Evolutionary conservation across 2,797 vertebrate genomes (phyloP), one percentile per base, ranked within the genome.

Genomic region (Labroides dimidiatus): DNA sequence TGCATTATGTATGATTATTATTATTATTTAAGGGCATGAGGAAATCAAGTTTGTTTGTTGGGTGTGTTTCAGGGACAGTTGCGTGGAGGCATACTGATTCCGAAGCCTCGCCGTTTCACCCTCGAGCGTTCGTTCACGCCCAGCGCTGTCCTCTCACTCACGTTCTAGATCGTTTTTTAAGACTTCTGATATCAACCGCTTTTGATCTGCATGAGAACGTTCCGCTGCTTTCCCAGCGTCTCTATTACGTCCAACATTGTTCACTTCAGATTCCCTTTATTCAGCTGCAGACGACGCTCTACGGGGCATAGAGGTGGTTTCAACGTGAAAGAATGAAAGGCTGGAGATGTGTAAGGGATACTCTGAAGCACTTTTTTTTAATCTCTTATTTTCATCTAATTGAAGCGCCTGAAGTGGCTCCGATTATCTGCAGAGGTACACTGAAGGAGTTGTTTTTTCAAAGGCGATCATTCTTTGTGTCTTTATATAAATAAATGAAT

Each of bases 1-100:
- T 92, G 90, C 90, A 92, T 93, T 89, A 92, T 92, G 89, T 66
- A 92, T 91, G 85, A 75, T 84, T 80, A 84, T 90, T 79, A 84
- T 90, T 77, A 84, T 87, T 86, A 81, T 91, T 88, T 89, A 69
- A 84, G 70, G 77, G 81, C 77, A 67, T 15, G 53, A 66, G 79
- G 21, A 83, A 79, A 76, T 78, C 69, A 79, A 72, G 80, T 84
- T 81, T 86, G 79, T 84, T 78, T 79, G 68, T 48, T 24, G 56
- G 61, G 59, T 79, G 64, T 55, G 64, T 76, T 44, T 63, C 67
- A 54, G 75, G 54, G 78, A 73, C 69, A 78, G 61, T 61, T n/a
- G 30, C 11, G 7, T 39, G 65, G 61, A 70, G 58, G 49, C 15
- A 12, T 44, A 76, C 74, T 71, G 62, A 80, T 56, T 81, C 21